Conservation (phyloP, 1,140 invertebrate species). For the Panagrolaimus sp. region DNA sequence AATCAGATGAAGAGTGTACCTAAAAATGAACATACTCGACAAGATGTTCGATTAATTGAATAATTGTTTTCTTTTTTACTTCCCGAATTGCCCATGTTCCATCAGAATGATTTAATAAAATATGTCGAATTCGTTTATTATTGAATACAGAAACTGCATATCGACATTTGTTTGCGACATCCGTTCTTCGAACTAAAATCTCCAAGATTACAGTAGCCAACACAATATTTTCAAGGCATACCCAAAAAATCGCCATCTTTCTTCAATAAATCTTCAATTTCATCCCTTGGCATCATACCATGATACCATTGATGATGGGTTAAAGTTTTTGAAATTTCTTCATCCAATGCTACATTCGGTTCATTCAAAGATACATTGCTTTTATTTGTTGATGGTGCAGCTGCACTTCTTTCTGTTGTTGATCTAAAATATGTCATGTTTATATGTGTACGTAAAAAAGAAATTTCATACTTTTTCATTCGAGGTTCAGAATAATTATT, state of each 20-base stretch:
- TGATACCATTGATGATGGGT: slow-evolving; percentile 74
- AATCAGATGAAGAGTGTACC: not conserved
- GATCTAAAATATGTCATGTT: no score
- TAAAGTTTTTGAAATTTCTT: slow-evolving; percentile 6
- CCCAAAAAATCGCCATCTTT: slow-evolving; percentile 85
- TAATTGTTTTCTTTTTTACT: slow-evolving; percentile 7
- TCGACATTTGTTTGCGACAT: slow-evolving; percentile 77
- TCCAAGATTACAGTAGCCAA: not conserved
- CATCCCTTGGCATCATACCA: slow-evolving; percentile 84
- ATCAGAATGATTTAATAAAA: slow-evolving; percentile 67
- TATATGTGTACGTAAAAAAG: no score
- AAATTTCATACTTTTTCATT: no score
- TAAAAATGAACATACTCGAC: not conserved
- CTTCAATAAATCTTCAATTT: slow-evolving; percentile 81
- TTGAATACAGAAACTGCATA: slow-evolving; percentile 34
- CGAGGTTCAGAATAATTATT: no score
- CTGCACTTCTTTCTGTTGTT: not conserved
- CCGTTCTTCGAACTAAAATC: slow-evolving; percentile 78
- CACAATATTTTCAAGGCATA: not conserved
- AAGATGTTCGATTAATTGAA: slow-evolving; percentile 6
- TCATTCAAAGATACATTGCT: not conserved
- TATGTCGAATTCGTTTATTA: slow-evolving; percentile 60
- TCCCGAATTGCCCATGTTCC: slow-evolving; percentile 29
- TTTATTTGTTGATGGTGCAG: not conserved
- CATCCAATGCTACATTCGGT: not conserved